Base-by-base conservation (phyloP, 2,797 vertebrate species). In the Sebastes aleutianus region DNA sequence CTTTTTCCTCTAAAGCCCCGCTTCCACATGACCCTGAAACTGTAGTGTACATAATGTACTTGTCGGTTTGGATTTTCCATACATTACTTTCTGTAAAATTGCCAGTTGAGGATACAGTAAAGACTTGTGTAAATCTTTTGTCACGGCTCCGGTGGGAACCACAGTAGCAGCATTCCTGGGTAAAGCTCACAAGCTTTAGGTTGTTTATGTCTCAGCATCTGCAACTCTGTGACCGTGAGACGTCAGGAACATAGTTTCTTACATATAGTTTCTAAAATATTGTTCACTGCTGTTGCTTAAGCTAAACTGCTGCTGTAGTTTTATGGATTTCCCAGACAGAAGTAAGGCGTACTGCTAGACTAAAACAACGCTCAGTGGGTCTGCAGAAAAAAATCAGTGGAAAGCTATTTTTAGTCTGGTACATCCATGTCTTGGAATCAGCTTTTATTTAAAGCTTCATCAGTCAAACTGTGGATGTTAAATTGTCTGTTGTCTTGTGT, bases 81-180 rank as follows among this genome's bases (percentile, higher is more conserved):
- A 4, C 3, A 70, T 69, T 50, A 74, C 8, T 7, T 34, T 64
- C 4, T 65, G 69, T 61, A 29, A 64, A 74, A 22, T 66, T 69
- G 29, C 53, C 76, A 69, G 32, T 27, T 34, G 11, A 53, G 39
- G 58, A 63, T 32, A 20, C 32, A 67, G 27, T 34, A 29, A 69
- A 80, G 77, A 67, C 59, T 20, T 64, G 1, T n/a, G 78, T 82
- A 82, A 80, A 80, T 76, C 47, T 71, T 77, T 80, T 59, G 43
- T 29, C n/a, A 50, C 5, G 2, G 22, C 66, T 67, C 53, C 64
- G 64, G 62, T 77, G 71, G 69, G 85, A 85, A 85, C 57, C 68
- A 68, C 34, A 80, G 54, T 56, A n/a, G 58, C 32, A 69, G 34
- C 80, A 85, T 76, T 83, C 74, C 73, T 59, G 14, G 27, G 36